Base-by-base conservation (phyloP, 2,113 vertebrate genomes). In the Copsychus sechellarum region DNA sequence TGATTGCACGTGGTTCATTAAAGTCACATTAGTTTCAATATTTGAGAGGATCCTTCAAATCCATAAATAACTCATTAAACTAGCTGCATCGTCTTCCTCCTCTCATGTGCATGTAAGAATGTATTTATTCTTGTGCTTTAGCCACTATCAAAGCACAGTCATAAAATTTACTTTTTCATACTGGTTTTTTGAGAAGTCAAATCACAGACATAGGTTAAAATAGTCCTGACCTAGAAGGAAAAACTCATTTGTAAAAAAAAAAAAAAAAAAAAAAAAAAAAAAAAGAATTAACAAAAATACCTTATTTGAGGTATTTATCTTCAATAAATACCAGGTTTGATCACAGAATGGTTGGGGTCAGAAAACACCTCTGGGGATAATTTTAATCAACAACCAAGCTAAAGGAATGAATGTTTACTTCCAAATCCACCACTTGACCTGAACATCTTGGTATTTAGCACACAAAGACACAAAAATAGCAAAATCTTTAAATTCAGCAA, bases 1-100 rank as follows among this genome's bases (percentile, higher is more conserved):
- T 0, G 0, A 89, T 89, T 66, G 50, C 72, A 62, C 8, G 69
- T 20, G 65, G 48, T 33, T 94, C 81, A 90, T 95, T 96, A 96
- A 94, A 61, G 34, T 43, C 62, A 86, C 54, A 57, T 81, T 87
- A 89, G 22, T 86, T 81, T 56, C 70, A 93, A 33, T 80, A 87
- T 95, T 77, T 88, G 70, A 90, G 26, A 92, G 22, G 58, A 87
- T 85, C 83, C 53, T 56, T 91, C n/a, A 93, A 86, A 94, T 72
- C 33, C 12, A 34, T 74, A 80, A 87, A 77, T 90, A 92, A 83
- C n/a, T 88, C 57, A 81, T 87, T 93, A 84, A 94, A 83, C 20
- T 24, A 83, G 29, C 42, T 81, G 21, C 36, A 70, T 48, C 45
- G 62, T 25, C 66, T 77, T 92, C 71, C 26, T 76, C 8, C 42